Conservation (phyloP, 2,797 vertebrate genomes). For the Hemibagrus guttatus region DNA sequence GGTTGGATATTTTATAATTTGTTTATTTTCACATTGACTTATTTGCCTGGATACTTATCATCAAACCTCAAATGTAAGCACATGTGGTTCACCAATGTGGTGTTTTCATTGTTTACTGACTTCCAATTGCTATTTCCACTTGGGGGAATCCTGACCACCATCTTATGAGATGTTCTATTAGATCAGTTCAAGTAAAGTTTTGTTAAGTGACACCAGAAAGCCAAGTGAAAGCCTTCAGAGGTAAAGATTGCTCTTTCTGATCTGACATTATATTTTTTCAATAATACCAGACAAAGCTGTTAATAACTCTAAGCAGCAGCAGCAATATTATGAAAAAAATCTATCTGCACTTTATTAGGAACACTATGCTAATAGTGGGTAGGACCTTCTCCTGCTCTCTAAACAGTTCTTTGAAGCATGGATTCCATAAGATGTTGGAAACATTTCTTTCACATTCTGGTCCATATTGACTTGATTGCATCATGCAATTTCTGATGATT, state of each 20-base stretch:
- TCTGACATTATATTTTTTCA: neutral
- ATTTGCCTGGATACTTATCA: neutral
- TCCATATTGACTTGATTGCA: no score
- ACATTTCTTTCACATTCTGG: no score
- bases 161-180: neutral
- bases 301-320: neutral
- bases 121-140: neutral
- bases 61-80: neutral
- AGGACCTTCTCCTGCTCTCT: no score
- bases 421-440: no score
- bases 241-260: neutral
- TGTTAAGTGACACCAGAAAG: neutral
- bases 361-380: no score
- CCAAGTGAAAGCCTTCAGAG: neutral
- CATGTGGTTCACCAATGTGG: no score
- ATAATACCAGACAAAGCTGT: neutral
- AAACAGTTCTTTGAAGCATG: no score
- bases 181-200: neutral
- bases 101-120: neutral
- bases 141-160: neutral
- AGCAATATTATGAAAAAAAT: neutral
- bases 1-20: neutral
- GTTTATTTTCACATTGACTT: neutral
- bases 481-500: no score
- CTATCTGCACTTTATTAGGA: no score